Evolutionary conservation across 2,888 invertebrate species (phyloP).

Genomic region (Eugnorisma glareosa): DNA sequence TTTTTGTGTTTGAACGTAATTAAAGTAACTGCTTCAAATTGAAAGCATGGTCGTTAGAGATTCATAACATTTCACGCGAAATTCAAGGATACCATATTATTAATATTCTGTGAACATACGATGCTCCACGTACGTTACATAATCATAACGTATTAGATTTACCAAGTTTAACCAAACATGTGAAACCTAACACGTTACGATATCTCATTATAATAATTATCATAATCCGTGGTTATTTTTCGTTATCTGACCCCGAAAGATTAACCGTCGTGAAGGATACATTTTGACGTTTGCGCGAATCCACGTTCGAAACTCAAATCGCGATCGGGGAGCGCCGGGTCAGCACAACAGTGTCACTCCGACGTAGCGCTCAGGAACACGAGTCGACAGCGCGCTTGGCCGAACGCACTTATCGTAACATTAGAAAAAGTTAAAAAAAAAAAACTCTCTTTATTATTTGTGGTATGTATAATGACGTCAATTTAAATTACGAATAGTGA

Average conservation of each 20-base stretch:
- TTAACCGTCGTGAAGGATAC: conserved; percentile 48
- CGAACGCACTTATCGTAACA: conserved; percentile 53
- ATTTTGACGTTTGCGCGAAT: conserved; percentile 72
- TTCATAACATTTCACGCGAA: background rate
- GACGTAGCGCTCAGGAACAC: conserved; percentile 68
- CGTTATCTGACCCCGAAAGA: conserved; percentile 39
- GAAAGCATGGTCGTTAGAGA: background rate
- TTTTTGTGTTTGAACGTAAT: background rate
- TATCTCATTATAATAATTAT: conserved; percentile 36
- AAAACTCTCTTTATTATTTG: conserved; percentile 20
- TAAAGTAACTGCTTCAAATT: background rate
- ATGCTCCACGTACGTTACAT: background rate
- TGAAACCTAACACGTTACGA: conserved; percentile 12
- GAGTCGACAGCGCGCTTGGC: conserved; percentile 56
- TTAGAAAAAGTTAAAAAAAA: conserved; percentile 52
- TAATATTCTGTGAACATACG: background rate
- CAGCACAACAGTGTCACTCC: conserved; percentile 74
- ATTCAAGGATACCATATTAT: background rate
- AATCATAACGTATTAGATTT: background rate
- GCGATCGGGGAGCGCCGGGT: conserved; percentile 71
- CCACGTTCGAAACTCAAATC: conserved; percentile 70
- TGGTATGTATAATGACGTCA: conserved; percentile 34
- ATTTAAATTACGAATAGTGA: conserved; percentile 33
- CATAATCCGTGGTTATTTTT: conserved; percentile 4
- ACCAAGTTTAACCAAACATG: background rate